Evolutionary conservation across 2,888 invertebrate genomes (phyloP).

Genomic region (Drosophila cognata): DNA sequence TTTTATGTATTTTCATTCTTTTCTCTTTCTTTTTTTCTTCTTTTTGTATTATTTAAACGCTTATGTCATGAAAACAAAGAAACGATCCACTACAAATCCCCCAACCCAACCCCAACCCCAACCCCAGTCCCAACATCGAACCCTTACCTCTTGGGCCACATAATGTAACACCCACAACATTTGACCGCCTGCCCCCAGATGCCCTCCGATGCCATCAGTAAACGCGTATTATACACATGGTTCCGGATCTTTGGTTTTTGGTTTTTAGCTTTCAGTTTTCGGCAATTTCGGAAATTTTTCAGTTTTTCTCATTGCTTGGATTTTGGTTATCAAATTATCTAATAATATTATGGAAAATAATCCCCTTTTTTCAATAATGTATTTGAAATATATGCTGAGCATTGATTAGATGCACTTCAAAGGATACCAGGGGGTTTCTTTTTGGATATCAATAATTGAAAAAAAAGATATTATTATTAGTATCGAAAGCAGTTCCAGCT

Average conservation of each 20-base stretch:
- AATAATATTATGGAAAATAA: background rate
- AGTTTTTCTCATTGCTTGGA: background rate
- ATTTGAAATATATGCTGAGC: background rate
- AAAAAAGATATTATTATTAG: background rate
- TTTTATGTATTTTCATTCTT: background rate
- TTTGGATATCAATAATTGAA: background rate
- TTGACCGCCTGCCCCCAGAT: slow-evolving; percentile 23
- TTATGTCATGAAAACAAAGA: slow-evolving; percentile 55
- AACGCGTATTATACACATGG: slow-evolving; percentile 48
- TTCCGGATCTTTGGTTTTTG: slow-evolving; percentile 18
- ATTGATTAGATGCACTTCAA: background rate
- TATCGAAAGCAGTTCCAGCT: background rate
- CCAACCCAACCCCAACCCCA: background rate
- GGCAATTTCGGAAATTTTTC: background rate
- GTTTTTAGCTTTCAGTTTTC: slow-evolving; percentile 12
- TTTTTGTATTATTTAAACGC: slow-evolving; percentile 61
- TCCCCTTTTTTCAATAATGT: background rate
- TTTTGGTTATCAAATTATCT: background rate
- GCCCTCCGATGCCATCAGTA: too few relatives aligned
- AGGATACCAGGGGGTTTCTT: background rate
- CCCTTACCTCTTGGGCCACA: background rate
- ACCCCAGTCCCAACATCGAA: too few relatives aligned
- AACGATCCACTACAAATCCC: slow-evolving; percentile 1
- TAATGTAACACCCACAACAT: slow-evolving; percentile 37
- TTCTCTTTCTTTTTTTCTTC: slow-evolving; percentile 31